phyloP scores from a whole-genome alignment of 2,888 invertebrate species.

The Cryptus armator region DNA sequence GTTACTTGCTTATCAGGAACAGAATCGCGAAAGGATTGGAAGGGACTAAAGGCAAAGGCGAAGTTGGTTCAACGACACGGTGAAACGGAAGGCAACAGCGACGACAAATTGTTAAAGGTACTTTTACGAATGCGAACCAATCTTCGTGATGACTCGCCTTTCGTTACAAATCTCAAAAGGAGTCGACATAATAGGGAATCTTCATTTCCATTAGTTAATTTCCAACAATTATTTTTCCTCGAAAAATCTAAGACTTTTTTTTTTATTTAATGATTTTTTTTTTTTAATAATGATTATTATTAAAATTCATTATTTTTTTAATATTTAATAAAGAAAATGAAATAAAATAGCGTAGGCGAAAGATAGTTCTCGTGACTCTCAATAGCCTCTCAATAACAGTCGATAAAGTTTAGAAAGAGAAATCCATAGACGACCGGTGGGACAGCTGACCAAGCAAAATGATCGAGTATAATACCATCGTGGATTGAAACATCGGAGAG shows the following conservation, averaged over 20 bases:
- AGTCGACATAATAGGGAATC: background rate
- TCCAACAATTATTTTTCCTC: no score
- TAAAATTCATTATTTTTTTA: no score
- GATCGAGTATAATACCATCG: conserved; percentile 27
- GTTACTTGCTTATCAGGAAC: conserved; percentile 51
- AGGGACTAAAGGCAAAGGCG: conserved; percentile 35
- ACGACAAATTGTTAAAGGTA: conserved; percentile 28
- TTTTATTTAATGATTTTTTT: no score
- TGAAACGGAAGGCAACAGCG: background rate
- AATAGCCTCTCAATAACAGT: conserved; percentile 17
- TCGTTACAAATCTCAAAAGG: conserved; percentile 26
- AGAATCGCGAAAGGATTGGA: conserved; percentile 58
- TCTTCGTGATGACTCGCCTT: conserved; percentile 18
- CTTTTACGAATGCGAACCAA: background rate
- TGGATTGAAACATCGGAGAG: background rate
- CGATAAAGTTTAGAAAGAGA: conserved; percentile 47
- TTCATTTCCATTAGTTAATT: background rate
- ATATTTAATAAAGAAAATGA: no score
- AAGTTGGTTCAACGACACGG: conserved; percentile 1
- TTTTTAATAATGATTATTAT: no score
- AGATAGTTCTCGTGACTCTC: conserved; percentile 1
- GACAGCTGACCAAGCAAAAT: conserved; percentile 39
- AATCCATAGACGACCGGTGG: conserved; percentile 13
- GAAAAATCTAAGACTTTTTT: no score
- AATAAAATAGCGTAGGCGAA: no score